Conservation (phyloP, 2,797 vertebrate species). For the Semaprochilodus insignis region DNA sequence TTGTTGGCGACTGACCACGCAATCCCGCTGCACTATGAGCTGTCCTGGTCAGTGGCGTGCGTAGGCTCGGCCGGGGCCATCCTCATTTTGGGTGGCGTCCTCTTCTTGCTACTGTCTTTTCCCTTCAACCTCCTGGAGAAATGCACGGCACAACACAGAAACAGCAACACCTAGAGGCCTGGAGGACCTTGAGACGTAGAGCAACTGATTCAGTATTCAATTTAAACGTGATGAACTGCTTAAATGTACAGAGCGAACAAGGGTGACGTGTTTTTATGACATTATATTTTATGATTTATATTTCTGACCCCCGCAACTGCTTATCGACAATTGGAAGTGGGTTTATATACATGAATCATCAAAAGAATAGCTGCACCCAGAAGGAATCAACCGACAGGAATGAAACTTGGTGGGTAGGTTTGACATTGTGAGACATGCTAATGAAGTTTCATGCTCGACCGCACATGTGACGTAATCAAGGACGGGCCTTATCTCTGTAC, state of each 20-base stretch:
- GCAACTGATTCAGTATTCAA: not conserved
- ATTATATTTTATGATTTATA: not conserved
- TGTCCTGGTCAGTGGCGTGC: slow-evolving; percentile 90
- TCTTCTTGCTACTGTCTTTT: slow-evolving; percentile 83
- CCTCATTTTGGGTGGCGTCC: slow-evolving; percentile 82
- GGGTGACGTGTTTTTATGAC: not conserved
- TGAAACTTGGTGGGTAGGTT: too few species aligned
- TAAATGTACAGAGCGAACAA: not conserved
- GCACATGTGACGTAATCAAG: too few species aligned
- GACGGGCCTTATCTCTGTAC: too few species aligned
- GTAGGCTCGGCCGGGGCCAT: slow-evolving; percentile 80
- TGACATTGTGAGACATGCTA: too few species aligned
- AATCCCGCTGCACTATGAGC: slow-evolving; percentile 81
- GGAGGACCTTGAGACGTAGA: slow-evolving; percentile 25
- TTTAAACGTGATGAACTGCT: not conserved
- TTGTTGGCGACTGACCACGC: slow-evolving; percentile 80
- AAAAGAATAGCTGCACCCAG: too few species aligned
- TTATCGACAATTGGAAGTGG: too few species aligned
- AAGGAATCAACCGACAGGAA: too few species aligned
- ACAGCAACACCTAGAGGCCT: slow-evolving; percentile 73
- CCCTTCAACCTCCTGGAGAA: slow-evolving; percentile 81
- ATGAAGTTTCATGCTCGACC: too few species aligned
- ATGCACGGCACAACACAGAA: slow-evolving; percentile 75
- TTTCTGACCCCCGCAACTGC: too few species aligned
- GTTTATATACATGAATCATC: too few species aligned